These are phyloP conservation scores for Macroteleia sp. DNA, from an alignment of 2,888 invertebrate species.

Conservation along the genomic window DNA sequence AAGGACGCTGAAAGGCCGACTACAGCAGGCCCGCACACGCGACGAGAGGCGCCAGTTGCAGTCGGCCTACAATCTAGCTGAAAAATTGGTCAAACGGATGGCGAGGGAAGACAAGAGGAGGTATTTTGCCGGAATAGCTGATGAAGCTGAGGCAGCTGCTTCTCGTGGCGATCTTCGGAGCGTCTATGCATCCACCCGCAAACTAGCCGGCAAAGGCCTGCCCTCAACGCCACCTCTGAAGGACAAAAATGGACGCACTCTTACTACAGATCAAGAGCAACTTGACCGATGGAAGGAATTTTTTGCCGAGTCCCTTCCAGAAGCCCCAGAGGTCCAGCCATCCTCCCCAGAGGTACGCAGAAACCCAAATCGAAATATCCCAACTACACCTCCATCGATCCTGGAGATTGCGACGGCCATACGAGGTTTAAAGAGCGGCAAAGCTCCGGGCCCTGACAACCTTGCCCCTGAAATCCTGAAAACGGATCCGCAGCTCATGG, in stretches of 20 bases:
- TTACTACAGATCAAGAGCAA: background rate
- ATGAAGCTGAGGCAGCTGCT: slow-evolving; percentile 13
- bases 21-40: background rate
- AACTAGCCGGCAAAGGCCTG: background rate
- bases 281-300: slow-evolving; percentile 6
- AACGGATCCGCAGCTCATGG: background rate
- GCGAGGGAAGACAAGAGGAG: slow-evolving; percentile 4
- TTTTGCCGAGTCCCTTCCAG: slow-evolving; percentile 5
- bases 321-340: background rate
- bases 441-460: slow-evolving; percentile 19
- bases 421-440: background rate
- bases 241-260: slow-evolving; percentile 13
- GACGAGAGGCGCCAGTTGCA: background rate
- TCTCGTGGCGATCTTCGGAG: slow-evolving; percentile 12
- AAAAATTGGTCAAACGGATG: slow-evolving; percentile 29
- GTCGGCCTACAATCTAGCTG: slow-evolving; percentile 10
- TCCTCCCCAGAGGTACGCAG: background rate
- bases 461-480: background rate
- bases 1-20: background rate
- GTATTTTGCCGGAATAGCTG: slow-evolving; percentile 1
- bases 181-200: slow-evolving; percentile 14
- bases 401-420: slow-evolving; percentile 11
- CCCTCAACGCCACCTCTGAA: background rate
- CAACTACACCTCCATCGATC: slow-evolving; percentile 4
- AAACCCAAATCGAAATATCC: background rate